Evolutionary conservation across 2,888 invertebrate species (phyloP).

Genomic region (Reticulitermes lucifugus): DNA sequence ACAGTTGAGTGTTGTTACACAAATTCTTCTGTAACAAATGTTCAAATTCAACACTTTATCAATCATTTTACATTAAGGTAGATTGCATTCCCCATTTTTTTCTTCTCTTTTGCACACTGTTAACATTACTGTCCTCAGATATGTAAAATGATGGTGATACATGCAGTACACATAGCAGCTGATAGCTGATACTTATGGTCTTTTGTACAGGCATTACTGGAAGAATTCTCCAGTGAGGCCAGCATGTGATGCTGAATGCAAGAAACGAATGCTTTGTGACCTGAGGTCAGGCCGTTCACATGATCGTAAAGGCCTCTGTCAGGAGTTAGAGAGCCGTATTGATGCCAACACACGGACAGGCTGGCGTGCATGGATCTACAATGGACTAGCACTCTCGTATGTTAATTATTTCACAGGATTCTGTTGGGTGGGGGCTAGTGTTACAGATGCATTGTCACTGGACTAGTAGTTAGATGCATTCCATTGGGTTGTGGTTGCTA

Average conservation of each 20-base stretch:
- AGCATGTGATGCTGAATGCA: conserved; percentile 85
- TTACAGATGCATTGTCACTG: conserved; percentile 43
- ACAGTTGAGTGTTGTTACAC: no score
- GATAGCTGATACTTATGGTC: no score
- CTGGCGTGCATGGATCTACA: conserved; percentile 90
- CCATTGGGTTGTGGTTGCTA: neutral
- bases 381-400: conserved; percentile 89
- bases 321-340: conserved; percentile 84
- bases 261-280: conserved; percentile 87
- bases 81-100: no score
- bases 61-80: no score
- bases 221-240: conserved; percentile 89
- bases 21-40: no score
- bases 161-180: no score
- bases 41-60: no score
- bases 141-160: no score
- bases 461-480: conserved; percentile 15
- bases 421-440: conserved; percentile 51
- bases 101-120: no score
- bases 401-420: conserved; percentile 63
- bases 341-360: conserved; percentile 80
- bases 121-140: no score
- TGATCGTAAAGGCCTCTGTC: conserved; percentile 85
- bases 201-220: conserved; percentile 79
- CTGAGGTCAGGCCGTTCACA: conserved; percentile 88